These are phyloP conservation scores for Drosophila azteca DNA, from an alignment of 1,140 invertebrate species.

Conservation along the genomic window DNA sequence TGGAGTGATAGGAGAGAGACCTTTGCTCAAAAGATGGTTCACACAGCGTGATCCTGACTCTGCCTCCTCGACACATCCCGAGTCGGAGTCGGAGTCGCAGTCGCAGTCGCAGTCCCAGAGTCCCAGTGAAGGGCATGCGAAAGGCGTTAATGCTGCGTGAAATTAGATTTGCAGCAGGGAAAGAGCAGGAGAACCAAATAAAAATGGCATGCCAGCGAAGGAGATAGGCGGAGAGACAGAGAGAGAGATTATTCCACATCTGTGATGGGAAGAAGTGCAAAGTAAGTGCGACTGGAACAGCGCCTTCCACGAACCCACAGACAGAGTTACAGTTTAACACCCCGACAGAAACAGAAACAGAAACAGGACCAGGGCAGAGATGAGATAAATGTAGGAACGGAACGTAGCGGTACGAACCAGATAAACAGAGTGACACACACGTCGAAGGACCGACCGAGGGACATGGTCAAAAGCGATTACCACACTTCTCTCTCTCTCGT, in stretches of 20 bases:
- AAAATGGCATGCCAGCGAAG: slow-evolving; percentile 37
- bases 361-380: slow-evolving; percentile 11
- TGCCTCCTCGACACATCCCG: background rate
- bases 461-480: slow-evolving; percentile 80
- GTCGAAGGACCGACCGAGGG: slow-evolving; percentile 40
- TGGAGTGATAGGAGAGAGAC: slow-evolving; percentile 6
- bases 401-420: slow-evolving; percentile 39
- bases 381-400: slow-evolving; percentile 5
- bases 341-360: slow-evolving; percentile 54
- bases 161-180: slow-evolving; percentile 81
- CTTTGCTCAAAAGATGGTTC: slow-evolving; percentile 29
- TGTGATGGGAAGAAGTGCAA: slow-evolving; percentile 13
- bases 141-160: slow-evolving; percentile 83
- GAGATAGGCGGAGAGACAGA: slow-evolving; percentile 16
- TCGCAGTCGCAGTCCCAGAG: too few species aligned
- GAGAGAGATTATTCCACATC: slow-evolving; percentile 25
- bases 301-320: slow-evolving; percentile 54
- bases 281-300: slow-evolving; percentile 54
- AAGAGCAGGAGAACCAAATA: slow-evolving; percentile 31
- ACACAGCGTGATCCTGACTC: slow-evolving; percentile 62
- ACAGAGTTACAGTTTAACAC: slow-evolving; percentile 82
- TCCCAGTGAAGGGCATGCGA: slow-evolving; percentile 64
- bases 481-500: slow-evolving; percentile 51
- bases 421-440: slow-evolving; percentile 68
- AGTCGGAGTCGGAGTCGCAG: too few species aligned